A percentile compares a stretch with the other conserved stretches of the same genome.
These are phyloP conservation scores for Tribolium castaneum DNA, from an alignment of 1,140 invertebrate genomes.

Conservation along the genomic window DNA sequence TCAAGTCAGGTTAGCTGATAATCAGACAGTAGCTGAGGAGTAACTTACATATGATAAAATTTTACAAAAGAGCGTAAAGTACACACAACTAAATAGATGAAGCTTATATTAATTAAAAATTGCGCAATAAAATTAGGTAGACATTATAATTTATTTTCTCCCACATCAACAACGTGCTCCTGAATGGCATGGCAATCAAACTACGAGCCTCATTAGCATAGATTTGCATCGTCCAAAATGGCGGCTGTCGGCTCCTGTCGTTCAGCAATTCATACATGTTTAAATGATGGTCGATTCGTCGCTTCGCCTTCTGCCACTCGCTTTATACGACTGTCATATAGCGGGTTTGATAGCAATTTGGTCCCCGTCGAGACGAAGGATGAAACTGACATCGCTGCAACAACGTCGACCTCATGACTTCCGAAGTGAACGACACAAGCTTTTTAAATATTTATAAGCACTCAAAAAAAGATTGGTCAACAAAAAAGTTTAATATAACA, in stretches of 20 bases:
- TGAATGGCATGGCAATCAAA: slow-evolving; percentile 32
- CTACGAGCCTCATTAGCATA: slow-evolving; percentile 47
- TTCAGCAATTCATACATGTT: slow-evolving; percentile 45
- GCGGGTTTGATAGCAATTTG: slow-evolving; percentile 24
- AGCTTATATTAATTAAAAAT: too few relatives aligned
- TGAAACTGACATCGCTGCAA: slow-evolving; percentile 21
- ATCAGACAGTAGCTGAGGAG: too few relatives aligned
- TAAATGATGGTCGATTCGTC: slow-evolving; percentile 36
- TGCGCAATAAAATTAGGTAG: too few relatives aligned
- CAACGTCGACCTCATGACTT: slow-evolving; percentile 21
- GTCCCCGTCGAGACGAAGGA: slow-evolving; percentile 14
- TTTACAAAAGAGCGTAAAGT: too few relatives aligned
- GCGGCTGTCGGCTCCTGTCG: slow-evolving; percentile 46
- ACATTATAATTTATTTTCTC: slow-evolving; percentile 45
- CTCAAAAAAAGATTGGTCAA: slow-evolving; percentile 22
- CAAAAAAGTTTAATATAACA: not conserved
- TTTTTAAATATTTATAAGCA: slow-evolving; percentile 31
- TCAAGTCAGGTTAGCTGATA: too few relatives aligned
- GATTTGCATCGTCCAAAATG: slow-evolving; percentile 51
- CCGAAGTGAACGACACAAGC: slow-evolving; percentile 29
- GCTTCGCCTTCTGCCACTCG: slow-evolving; percentile 20
- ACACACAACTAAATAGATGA: too few relatives aligned
- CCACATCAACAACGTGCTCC: slow-evolving; percentile 48
- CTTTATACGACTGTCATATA: slow-evolving; percentile 31
- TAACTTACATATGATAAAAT: slow-evolving; percentile 14